Evolutionary conservation across 2,113 vertebrate genomes (phyloP).

Genomic region (Pionites leucogaster): DNA sequence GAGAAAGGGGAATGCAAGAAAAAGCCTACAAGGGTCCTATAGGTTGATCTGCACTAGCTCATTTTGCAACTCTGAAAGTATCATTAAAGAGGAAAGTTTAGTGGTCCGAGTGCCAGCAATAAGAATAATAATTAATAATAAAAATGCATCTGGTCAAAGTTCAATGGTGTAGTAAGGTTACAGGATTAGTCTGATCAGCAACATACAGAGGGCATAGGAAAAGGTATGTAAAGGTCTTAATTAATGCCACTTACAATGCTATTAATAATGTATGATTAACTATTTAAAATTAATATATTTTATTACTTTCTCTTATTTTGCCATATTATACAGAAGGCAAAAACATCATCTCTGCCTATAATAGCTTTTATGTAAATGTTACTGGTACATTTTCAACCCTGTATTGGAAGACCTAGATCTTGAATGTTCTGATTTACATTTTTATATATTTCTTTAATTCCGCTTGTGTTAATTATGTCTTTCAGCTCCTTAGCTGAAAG

Average conservation of each 20-base stretch:
- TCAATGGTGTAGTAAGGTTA: slow-evolving; percentile 12
- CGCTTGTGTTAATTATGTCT: neutral
- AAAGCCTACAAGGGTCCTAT: neutral
- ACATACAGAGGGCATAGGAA: neutral
- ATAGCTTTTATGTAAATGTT: neutral
- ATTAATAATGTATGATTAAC: slow-evolving; percentile 45
- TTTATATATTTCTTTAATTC: neutral
- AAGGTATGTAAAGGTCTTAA: slow-evolving; percentile 12
- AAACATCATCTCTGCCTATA: neutral
- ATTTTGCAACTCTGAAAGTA: neutral
- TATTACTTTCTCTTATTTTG: slow-evolving; percentile 10
- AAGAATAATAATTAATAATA: slow-evolving; percentile 22
- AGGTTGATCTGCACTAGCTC: neutral
- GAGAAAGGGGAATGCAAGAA: neutral
- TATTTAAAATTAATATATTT: slow-evolving; percentile 52
- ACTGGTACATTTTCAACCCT: neutral
- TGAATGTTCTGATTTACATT: neutral
- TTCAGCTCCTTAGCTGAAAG: neutral
- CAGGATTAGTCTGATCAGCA: slow-evolving; percentile 34
- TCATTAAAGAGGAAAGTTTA: neutral
- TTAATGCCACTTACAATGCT: slow-evolving; percentile 21
- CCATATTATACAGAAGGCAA: neutral
- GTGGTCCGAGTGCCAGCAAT: neutral
- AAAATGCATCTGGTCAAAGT: neutral
- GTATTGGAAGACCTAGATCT: neutral